These are phyloP conservation scores for Gymnothorax javanicus DNA, from an alignment of 2,797 vertebrate genomes.

Conservation along the genomic window DNA sequence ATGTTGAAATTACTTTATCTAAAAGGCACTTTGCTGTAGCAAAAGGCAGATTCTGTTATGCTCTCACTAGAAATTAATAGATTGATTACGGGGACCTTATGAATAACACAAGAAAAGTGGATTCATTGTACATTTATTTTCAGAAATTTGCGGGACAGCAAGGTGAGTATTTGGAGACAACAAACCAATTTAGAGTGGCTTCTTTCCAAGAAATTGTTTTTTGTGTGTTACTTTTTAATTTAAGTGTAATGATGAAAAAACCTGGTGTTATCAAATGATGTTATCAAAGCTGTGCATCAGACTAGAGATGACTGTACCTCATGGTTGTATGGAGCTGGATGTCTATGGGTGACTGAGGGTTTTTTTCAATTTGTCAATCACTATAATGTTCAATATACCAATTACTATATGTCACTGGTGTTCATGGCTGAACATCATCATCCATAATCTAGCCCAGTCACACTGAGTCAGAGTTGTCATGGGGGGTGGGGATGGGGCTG, in stretches of 20 bases:
- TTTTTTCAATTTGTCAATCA: too few species aligned
- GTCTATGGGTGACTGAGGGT: too few species aligned
- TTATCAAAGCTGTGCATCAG: too few species aligned
- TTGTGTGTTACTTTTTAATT: not conserved
- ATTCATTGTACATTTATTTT: not conserved
- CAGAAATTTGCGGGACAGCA: not conserved
- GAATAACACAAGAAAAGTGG: not conserved
- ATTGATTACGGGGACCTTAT: not conserved
- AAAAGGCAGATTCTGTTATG: not conserved
- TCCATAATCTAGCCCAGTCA: too few species aligned
- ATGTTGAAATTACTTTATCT: not conserved
- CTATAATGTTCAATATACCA: too few species aligned
- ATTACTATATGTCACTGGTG: too few species aligned
- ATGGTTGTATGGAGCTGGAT: too few species aligned
- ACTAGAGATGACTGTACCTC: too few species aligned
- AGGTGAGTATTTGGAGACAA: constrained; percentile 10
- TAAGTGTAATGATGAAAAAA: too few species aligned
- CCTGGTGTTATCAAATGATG: too few species aligned
- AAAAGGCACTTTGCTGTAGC: not conserved
- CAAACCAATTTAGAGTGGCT: not conserved
- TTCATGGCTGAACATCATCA: too few species aligned
- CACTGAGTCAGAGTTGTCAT: not conserved
- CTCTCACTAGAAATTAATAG: not conserved
- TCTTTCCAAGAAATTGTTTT: not conserved
- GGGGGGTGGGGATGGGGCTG: too few species aligned